Conservation (phyloP, 1,140 invertebrate genomes). For the Coelopa frigida region DNA sequence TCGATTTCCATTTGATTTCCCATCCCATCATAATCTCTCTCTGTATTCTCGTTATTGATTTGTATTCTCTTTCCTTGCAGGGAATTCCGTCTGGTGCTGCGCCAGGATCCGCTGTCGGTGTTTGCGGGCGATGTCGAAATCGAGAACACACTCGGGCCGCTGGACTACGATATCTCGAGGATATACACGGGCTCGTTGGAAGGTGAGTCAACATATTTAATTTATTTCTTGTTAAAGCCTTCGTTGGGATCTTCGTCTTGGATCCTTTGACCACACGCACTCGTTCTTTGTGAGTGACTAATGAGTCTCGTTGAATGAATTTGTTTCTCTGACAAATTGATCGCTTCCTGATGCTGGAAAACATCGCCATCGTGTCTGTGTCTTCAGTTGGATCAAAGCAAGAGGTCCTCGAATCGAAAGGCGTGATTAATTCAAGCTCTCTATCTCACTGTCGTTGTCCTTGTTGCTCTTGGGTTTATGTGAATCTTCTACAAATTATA, state of each 20-base stretch:
- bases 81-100: constrained; percentile 67
- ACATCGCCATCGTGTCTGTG: too few species aligned
- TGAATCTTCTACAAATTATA: too few species aligned
- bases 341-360: too few species aligned
- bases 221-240: background rate
- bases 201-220: constrained; percentile 51
- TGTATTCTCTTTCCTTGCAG: constrained; percentile 47
- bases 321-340: too few species aligned
- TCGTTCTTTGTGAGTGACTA: too few species aligned
- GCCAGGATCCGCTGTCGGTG: constrained; percentile 60
- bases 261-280: background rate
- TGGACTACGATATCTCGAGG: constrained; percentile 65
- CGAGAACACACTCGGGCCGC: constrained; percentile 61
- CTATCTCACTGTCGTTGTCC: too few species aligned
- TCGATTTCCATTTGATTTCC: too few species aligned
- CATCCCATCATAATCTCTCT: background rate
- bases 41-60: background rate
- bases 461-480: too few species aligned
- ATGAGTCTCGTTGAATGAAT: too few species aligned
- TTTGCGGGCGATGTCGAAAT: constrained; percentile 75
- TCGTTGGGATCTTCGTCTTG: background rate
- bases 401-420: too few species aligned
- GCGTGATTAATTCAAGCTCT: too few species aligned
- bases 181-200: constrained; percentile 71
- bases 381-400: too few species aligned